Evolutionary conservation across 1,140 invertebrate genomes (phyloP).

Genomic region (Mactra quadrangularis): DNA sequence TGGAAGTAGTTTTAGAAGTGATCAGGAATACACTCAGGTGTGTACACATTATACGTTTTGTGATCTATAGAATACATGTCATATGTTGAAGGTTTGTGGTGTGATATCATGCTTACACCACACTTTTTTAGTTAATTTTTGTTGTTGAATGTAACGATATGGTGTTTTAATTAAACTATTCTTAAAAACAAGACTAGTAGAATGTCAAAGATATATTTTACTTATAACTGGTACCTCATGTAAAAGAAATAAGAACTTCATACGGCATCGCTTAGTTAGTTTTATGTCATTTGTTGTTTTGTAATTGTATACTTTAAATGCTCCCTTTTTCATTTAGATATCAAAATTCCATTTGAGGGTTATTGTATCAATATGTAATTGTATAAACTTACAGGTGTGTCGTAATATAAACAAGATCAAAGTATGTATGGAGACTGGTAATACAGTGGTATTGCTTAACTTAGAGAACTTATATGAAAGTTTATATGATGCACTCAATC

Average conservation of each 20-base stretch:
- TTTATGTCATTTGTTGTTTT: too few species aligned
- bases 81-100: too few species aligned
- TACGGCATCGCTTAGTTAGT: too few species aligned
- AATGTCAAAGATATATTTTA: background rate
- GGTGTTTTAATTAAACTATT: background rate
- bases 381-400: constrained; percentile 73
- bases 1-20: constrained; percentile 80
- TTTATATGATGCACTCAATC: constrained; percentile 82
- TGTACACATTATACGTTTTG: too few species aligned
- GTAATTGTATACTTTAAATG: background rate
- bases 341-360: background rate
- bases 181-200: too few species aligned
- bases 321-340: background rate
- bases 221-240: background rate
- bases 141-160: background rate
- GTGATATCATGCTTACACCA: too few species aligned
- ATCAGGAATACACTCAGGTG: constrained; percentile 81
- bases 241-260: too few species aligned
- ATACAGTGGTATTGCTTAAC: constrained; percentile 80
- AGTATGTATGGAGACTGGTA: constrained; percentile 82
- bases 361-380: background rate
- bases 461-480: constrained; percentile 82
- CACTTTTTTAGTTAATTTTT: background rate
- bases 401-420: constrained; percentile 82
- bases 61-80: too few species aligned